Base-by-base conservation (phyloP, 2,888 invertebrate genomes). In the Xestia xanthographa region DNA sequence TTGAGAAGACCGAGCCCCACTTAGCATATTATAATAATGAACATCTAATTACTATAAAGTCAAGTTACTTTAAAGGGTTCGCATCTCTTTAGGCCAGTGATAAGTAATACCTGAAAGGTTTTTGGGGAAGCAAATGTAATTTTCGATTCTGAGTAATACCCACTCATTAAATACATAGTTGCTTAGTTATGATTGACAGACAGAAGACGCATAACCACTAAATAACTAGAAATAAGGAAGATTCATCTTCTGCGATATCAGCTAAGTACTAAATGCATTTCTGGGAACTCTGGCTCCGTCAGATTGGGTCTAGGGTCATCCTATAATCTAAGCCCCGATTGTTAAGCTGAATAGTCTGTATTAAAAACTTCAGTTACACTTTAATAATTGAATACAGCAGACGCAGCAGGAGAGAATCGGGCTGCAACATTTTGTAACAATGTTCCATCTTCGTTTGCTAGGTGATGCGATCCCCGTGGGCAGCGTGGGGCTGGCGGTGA, bases 401-500 rank as follows among this genome's bases (percentile, higher is more conserved):
- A 67, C 29, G 17, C 20, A 34, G 20, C 20, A n/a, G n/a, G n/a
- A n/a, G n/a, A n/a, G 9, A 60, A 60, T 9, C 29, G 5, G 29
- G 20, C 1, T 1, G 20, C 20, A 20, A 20, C 17, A 58, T 20
- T 4, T 34, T 60, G 9, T 20, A 34, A 20, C 20, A 20, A 34
- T 29, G 9, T 34, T 34, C 17, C 20, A 17, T 4, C 17, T 63
- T 41, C n/a, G 63, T 58, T 84, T 60, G 76, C 1, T 77, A 96
- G 96, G 94, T 60, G 90, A 92, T 48, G 78, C 90, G 2, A 92
- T 96, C 45, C 91, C 95, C 14, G 97, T 97, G 69, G 97, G 97
- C 38, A 96, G 97, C 88, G 97, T 97, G 34, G 98, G 97, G 29
- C 91, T 98, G 62, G 97, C 97, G 0, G 97, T 98, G 79, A 97